These are phyloP conservation scores for Neria commutata DNA, from an alignment of 2,888 invertebrate genomes.

Conservation along the genomic window DNA sequence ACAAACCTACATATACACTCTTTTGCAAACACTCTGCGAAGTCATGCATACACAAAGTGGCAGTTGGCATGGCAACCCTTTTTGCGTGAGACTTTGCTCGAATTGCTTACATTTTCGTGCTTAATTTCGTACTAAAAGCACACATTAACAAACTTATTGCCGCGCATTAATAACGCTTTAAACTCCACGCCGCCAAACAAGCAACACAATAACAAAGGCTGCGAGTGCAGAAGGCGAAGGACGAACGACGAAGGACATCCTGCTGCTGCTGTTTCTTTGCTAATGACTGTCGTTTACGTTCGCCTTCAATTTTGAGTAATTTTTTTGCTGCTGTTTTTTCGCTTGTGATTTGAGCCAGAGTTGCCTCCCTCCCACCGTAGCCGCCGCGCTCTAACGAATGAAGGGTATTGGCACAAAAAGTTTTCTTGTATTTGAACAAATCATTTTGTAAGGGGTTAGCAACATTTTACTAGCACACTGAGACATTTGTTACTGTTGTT, in stretches of 20 bases:
- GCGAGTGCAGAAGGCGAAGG: no score
- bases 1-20: no score
- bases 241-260: no score
- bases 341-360: background rate
- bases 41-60: no score
- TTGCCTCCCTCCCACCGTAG: no score
- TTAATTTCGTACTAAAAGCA: constrained; percentile 17
- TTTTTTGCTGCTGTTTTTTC: background rate
- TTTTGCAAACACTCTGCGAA: no score
- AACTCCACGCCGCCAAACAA: constrained; percentile 12
- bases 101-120: no score
- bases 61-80: no score
- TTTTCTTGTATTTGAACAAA: constrained; percentile 44
- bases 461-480: background rate
- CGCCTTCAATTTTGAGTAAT: background rate
- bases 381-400: no score
- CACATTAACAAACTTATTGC: constrained; percentile 36
- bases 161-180: constrained; percentile 35
- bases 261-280: constrained; percentile 27
- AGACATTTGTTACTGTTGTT: background rate
- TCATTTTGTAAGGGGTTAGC: constrained; percentile 36
- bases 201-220: constrained; percentile 3
- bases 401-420: constrained; percentile 29
- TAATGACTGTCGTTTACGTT: constrained; percentile 39
- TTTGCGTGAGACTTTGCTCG: no score